Evolutionary conservation across 30 jellyfish, hydroid and myxozoan species (phyloP).

Genomic region (Aurelia sp.): DNA sequence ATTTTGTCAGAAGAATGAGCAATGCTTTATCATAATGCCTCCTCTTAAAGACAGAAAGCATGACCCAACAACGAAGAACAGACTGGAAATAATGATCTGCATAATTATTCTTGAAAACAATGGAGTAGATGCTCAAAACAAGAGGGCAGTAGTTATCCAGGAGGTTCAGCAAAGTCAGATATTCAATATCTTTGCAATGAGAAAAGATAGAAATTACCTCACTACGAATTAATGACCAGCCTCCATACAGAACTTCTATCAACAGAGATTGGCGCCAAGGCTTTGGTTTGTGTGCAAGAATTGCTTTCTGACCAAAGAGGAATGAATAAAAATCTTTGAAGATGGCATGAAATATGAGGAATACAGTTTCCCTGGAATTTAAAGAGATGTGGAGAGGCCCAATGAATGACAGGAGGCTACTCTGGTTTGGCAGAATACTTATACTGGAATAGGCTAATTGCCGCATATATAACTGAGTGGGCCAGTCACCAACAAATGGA

Average conservation of each 20-base stretch:
- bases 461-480: slow-evolving; percentile 55
- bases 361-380: slow-evolving; percentile 51
- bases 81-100: slow-evolving; percentile 12
- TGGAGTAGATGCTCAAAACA: slow-evolving; percentile 26
- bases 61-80: slow-evolving; percentile 47
- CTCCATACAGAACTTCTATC: slow-evolving; percentile 60
- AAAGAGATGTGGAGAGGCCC: slow-evolving; percentile 48
- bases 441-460: slow-evolving; percentile 14
- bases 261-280: slow-evolving; percentile 61
- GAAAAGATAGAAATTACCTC: not conserved
- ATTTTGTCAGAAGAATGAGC: slow-evolving; percentile 18
- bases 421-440: slow-evolving; percentile 1
- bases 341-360: slow-evolving; percentile 28
- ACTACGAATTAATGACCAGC: slow-evolving; percentile 36
- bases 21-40: slow-evolving; percentile 28
- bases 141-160: slow-evolving; percentile 28
- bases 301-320: slow-evolving; percentile 38
- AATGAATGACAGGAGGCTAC: slow-evolving; percentile 31
- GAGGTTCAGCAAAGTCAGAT: slow-evolving; percentile 15
- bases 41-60: slow-evolving; percentile 44
- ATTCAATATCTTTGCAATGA: slow-evolving; percentile 21
- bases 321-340: slow-evolving; percentile 32
- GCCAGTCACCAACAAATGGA: slow-evolving; percentile 65
- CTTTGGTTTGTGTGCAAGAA: slow-evolving; percentile 56
- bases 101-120: slow-evolving; percentile 17